Evolutionary conservation across 1,140 invertebrate species (phyloP).

Genomic region (Drosophila murphyi): DNA sequence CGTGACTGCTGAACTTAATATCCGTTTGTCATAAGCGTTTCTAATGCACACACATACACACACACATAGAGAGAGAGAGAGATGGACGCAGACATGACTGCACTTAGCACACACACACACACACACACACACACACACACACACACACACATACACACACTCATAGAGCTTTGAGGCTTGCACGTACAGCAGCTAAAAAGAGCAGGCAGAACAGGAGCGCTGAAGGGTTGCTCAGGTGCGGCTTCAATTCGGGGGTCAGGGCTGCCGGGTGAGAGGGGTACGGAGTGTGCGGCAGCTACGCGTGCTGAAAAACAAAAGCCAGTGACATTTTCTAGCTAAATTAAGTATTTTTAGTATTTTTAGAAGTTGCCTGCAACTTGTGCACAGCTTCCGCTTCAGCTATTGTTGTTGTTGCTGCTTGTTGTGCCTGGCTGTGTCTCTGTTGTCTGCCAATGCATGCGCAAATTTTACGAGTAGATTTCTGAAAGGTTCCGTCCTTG

Average conservation of each 20-base stretch:
- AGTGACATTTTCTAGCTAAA: conserved; percentile 79
- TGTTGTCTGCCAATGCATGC: conserved; percentile 71
- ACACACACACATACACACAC: conserved; percentile 39
- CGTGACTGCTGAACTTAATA: conserved; percentile 83
- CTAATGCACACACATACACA: conserved; percentile 64
- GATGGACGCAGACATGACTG: conserved; percentile 31
- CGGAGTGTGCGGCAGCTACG: conserved; percentile 32
- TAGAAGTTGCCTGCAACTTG: conserved; percentile 68
- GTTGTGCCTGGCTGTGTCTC: conserved; percentile 23
- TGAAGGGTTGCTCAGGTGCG: conserved; percentile 3
- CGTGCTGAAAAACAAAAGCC: conserved; percentile 69
- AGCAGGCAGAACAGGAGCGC: conserved; percentile 25
- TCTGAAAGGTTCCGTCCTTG: conserved; percentile 67
- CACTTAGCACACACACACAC: conserved; percentile 52
- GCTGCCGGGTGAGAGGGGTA: background rate
- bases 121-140: conserved; percentile 37
- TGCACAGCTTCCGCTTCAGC: conserved; percentile 13
- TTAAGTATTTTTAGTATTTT: conserved; percentile 82
- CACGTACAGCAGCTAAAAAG: conserved; percentile 61
- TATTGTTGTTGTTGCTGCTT: conserved; percentile 11
- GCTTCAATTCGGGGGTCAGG: background rate
- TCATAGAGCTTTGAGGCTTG: conserved; percentile 36
- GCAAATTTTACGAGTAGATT: conserved; percentile 76
- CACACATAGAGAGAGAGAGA: conserved; percentile 1
- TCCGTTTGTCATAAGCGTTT: conserved; percentile 83